phyloP scores from a whole-genome alignment of 2,888 invertebrate species.

The Limenitis camilla region DNA sequence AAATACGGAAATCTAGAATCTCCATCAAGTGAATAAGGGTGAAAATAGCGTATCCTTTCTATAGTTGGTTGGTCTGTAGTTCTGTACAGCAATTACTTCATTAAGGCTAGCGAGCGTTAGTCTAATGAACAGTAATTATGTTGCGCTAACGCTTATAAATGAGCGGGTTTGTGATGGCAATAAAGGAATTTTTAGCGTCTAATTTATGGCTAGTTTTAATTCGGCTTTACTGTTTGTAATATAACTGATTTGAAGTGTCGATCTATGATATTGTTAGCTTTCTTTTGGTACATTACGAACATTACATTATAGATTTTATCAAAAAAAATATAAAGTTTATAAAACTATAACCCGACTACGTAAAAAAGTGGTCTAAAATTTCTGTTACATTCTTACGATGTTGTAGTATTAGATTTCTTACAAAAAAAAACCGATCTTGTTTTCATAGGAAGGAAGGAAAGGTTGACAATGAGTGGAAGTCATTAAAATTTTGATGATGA shows the following conservation, averaged over 20 bases:
- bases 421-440: too few species aligned
- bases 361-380: too few species aligned
- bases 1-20: neutral
- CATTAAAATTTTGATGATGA: too few species aligned
- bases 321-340: too few species aligned
- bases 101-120: conserved; percentile 47
- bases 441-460: too few species aligned
- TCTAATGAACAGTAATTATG: conserved; percentile 61
- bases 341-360: too few species aligned
- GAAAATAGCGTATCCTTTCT: conserved; percentile 5
- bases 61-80: conserved; percentile 19
- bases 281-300: too few species aligned
- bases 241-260: conserved; percentile 2
- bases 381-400: too few species aligned
- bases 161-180: conserved; percentile 24
- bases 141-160: conserved; percentile 42
- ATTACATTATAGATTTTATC: too few species aligned
- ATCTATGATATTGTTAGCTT: too few species aligned
- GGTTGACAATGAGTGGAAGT: too few species aligned
- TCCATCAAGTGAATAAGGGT: conserved; percentile 1
- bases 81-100: conserved; percentile 51
- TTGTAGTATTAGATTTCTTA: too few species aligned
- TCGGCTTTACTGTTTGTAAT: conserved; percentile 7
- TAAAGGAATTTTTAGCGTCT: conserved; percentile 20
- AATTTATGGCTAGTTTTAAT: conserved; percentile 15